Evolutionary conservation across 2,113 vertebrate genomes (phyloP), one percentile per base, ranked within the genome.

Genomic region (Pachypanchax playfairii): DNA sequence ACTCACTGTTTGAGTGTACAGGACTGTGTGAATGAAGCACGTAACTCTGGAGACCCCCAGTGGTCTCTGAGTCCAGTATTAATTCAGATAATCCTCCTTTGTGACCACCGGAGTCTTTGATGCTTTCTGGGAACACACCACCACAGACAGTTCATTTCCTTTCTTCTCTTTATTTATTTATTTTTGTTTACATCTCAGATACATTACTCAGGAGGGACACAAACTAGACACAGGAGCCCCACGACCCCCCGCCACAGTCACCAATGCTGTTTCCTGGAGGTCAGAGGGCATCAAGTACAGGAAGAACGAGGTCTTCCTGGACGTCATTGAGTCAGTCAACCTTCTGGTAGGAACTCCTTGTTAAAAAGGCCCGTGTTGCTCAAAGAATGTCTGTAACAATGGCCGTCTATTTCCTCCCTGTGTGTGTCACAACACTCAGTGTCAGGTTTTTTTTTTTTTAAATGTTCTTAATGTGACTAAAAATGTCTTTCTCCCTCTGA

Each of bases 161-260:
- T 36, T 42, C 49, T 58, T 61, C 11, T 58, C 17, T 51, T 57
- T 50, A 26, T 18, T 21, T 60, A 33, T 42, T 1, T 74, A 65
- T 84, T 75, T 76, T 42, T 28, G n/a, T 38, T 28, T 39, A 14
- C 5, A 41, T 1, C 53, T 25, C 80, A 99, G 97, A 86, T 99
- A 99, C 85, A 99, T 99, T 81, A 99, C 97, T 54, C 97, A 99
- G 86, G 97, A 99, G 82, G 97, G 97, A 20, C 97, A 99, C 91
- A 99, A 99, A 87, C 89, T 99, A 74, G 97, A 99, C 87, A 98
- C 96, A 0, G 97, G 97, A n/a, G 97, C 97, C n/a, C 97, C 97
- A 0, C 92, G 97, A 41, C 97, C 97, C 0, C 97, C 97, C 0
- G 97, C 97, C 73, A 99, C 97, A 0, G 97, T 99, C 55, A 99